Conservation (phyloP, 1,140 invertebrate genomes). For the Diplogasteroides magnus region DNA sequence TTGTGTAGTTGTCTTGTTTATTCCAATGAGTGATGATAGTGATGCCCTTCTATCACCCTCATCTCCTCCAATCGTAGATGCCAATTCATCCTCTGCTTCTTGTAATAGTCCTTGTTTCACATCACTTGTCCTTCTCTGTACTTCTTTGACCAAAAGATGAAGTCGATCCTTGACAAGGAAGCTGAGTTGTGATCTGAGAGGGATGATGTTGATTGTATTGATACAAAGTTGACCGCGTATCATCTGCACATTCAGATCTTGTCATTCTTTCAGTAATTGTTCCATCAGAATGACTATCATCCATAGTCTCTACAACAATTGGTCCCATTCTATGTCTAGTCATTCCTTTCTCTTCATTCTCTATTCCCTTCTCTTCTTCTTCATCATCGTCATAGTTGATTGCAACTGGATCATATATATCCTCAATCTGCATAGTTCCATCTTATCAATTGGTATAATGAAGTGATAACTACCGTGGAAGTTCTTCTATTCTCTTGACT, state of each 20-base stretch:
- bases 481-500: no score
- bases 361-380: no score
- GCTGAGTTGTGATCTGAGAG: constrained; percentile 29
- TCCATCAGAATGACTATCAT: not conserved
- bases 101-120: constrained; percentile 30
- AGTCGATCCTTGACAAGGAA: constrained; percentile 42
- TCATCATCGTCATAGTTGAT: no score
- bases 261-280: not conserved
- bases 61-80: constrained; percentile 5
- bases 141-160: constrained; percentile 43
- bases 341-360: no score
- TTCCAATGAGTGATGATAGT: constrained; percentile 49
- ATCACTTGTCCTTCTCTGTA: constrained; percentile 39
- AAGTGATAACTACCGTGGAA: no score
- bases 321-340: not conserved
- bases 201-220: not conserved
- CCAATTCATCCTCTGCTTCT: constrained; percentile 34
- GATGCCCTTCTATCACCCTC: constrained; percentile 28
- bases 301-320: not conserved
- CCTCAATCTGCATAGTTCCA: no score
- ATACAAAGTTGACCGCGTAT: not conserved
- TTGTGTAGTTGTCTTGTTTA: constrained; percentile 27
- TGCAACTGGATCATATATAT: no score
- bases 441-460: no score
- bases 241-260: not conserved